Percentiles rank a stretch among this genome's conserved stretches.
phyloP scores from a whole-genome alignment of 2,888 invertebrate species.

The Formica aserva region DNA sequence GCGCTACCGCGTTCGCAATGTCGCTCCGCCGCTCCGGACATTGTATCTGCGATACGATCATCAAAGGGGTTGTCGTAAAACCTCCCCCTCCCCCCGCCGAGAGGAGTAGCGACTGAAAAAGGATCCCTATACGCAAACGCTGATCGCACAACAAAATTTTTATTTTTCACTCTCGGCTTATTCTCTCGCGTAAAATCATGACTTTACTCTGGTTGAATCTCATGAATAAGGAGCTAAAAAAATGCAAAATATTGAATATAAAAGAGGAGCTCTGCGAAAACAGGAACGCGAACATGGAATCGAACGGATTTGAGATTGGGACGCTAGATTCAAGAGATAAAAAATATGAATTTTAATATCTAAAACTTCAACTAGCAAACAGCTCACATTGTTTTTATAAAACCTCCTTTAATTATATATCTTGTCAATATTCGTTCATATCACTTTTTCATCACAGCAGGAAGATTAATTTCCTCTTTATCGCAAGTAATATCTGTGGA shows the following conservation, averaged over 20 bases:
- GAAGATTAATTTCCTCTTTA: not conserved
- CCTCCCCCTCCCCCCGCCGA: not conserved
- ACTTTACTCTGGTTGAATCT: not conserved
- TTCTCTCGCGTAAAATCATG: not conserved
- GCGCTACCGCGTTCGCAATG: conserved; percentile 70
- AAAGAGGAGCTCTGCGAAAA: not conserved
- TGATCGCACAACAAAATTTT: not conserved
- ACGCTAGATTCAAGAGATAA: not conserved
- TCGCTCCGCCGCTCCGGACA: conserved; percentile 10
- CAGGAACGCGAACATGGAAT: not conserved
- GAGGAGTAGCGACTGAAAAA: not conserved
- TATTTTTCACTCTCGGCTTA: not conserved
- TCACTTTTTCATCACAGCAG: not conserved
- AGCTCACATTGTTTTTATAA: not conserved
- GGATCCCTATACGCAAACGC: not conserved
- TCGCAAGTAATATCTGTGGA: not conserved
- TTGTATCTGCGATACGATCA: not conserved
- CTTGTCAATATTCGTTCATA: not conserved
- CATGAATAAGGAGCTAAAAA: not conserved
- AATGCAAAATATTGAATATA: not conserved
- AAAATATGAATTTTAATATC: not conserved
- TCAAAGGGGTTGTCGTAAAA: not conserved
- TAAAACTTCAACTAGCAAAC: not conserved
- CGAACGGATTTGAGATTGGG: not conserved
- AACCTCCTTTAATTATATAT: not conserved